A percentile compares a stretch with the other conserved stretches of the same genome.
Conservation (phyloP, 2,888 invertebrate species). For the Anthrax anthrax region DNA sequence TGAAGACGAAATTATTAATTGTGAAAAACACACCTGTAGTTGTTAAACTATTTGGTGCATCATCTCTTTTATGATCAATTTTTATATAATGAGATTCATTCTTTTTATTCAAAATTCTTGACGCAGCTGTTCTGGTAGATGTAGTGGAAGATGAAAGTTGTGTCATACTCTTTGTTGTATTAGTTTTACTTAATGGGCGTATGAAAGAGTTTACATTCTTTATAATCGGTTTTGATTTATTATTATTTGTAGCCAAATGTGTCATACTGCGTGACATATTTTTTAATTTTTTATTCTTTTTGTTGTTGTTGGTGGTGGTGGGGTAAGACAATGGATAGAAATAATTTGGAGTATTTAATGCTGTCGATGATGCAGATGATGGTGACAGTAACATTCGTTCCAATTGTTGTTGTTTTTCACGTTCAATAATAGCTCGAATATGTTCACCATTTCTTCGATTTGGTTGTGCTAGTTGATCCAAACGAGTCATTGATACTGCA, state of each 20-base stretch:
- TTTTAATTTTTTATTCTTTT: constrained; percentile 17
- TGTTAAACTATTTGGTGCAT: constrained; percentile 14
- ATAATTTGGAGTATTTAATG: background rate
- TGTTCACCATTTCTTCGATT: constrained; percentile 41
- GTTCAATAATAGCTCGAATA: constrained; percentile 32
- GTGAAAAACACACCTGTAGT: constrained; percentile 15
- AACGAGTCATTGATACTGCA: constrained; percentile 86
- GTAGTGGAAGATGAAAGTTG: constrained; percentile 31
- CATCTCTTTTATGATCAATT: constrained; percentile 3
- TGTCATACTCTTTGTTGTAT: constrained; percentile 38
- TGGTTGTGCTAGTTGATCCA: constrained; percentile 71
- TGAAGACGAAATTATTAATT: background rate
- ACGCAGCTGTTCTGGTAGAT: constrained; percentile 31
- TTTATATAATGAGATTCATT: constrained; percentile 5
- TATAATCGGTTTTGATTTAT: constrained; percentile 16
- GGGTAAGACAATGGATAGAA: constrained; percentile 4
- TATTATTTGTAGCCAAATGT: constrained; percentile 37
- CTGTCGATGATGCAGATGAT: background rate
- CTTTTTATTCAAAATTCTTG: constrained; percentile 16
- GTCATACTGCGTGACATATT: constrained; percentile 58
- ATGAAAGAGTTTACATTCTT: constrained; percentile 27
- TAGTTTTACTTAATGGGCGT: constrained; percentile 29
- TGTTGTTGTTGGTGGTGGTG: constrained; percentile 19
- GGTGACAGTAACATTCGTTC: constrained; percentile 21
- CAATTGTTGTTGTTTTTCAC: constrained; percentile 30